Base-by-base conservation (phyloP, 2,888 invertebrate genomes). In the Pollenia amentaria region DNA sequence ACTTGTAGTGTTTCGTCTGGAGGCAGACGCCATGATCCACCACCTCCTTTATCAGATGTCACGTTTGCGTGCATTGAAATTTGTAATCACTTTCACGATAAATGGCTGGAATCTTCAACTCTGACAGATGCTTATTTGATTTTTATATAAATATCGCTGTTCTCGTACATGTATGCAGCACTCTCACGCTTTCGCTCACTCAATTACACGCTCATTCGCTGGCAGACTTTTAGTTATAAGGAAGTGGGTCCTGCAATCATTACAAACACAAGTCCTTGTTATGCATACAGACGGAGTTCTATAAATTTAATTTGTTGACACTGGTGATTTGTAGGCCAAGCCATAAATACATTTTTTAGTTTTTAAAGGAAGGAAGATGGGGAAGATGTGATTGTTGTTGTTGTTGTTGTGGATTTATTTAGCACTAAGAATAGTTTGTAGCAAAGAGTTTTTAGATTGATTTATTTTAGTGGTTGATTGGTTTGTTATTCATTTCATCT, bases 1-100 rank as follows among this genome's bases (percentile, higher is more conserved):
- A 97, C 97, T 94, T 97, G 97, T 90, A 97, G 95, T 90, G 97
- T 97, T 95, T 97, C 97, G 95, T 97, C 97, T 93, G 97, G 97
- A 94, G 97, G 97, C 94, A 97, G 95, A 94, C 97, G 96, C 97
- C 97, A 97, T 94, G 97, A 97, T 94, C 95, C 95, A 93, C 94
- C 94, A 78, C 91, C 91, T 94, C 96, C 97, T 94, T 97, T 96
- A 95, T 97, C 97, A 94, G 97, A 95, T 94, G 96, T 96, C 94
- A 96, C 96, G 95, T 96, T 97, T 95, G 97, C 96, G 96, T 97
- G 97, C 97, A 97, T 97, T 89, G 89, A 90, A 89, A 86, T 89
- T 89, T 88, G 75, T 81, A 60, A 65, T 69, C 60, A 57, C 55
- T 62, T 70, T 72, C 75, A 55, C 48, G 87, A 87, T 77, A 84